Evolutionary conservation across 2,888 invertebrate genomes (phyloP), one percentile per base, ranked within the genome.

Genomic region (Napeogenes sylphis): DNA sequence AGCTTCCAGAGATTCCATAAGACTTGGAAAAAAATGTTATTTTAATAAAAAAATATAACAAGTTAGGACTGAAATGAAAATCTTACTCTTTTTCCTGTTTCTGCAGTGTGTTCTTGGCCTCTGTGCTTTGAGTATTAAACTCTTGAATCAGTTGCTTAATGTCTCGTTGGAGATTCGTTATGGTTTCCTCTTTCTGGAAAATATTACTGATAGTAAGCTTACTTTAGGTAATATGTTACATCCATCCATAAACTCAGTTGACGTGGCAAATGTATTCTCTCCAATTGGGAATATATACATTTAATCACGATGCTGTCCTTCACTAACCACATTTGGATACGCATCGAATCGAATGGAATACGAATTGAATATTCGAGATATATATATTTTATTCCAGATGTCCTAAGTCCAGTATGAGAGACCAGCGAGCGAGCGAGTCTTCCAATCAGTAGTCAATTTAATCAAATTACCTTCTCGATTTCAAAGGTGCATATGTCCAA

Each of bases 61-160:
- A 5, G 12, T 0, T 51, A 38, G 47, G 13, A 54, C 21, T 13
- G 30, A 33, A 62, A 38, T 2, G 12, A 45, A 12, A 5, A 12
- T 67, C 76, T 74, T 67, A 82, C 81, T 77, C 73, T 59, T 73
- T 76, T 10, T 80, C 77, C 56, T 72, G 71, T 55, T 74, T 73
- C 5, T 61, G 54, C 12, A 78, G 61, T 0, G 62, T 62, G 42
- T 70, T 74, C 12, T 72, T 73, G 61, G 76, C 71, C 30, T 77
- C 76, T 2, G 63, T 53, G 10, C 66, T 71, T 51, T 77, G 74
- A 21, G 58, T 38, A 46, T 73, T 74, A 54, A 73, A 75, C 59
- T 80, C 77, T 4, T 76, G 72, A 2, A 75, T 57, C 47, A 76
- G 46, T 10, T 74, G 70, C 51, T 77, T 75, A 63, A 77, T 72